Base-by-base conservation (phyloP, 2,888 invertebrate genomes). In the Agonopterix heracliana region DNA sequence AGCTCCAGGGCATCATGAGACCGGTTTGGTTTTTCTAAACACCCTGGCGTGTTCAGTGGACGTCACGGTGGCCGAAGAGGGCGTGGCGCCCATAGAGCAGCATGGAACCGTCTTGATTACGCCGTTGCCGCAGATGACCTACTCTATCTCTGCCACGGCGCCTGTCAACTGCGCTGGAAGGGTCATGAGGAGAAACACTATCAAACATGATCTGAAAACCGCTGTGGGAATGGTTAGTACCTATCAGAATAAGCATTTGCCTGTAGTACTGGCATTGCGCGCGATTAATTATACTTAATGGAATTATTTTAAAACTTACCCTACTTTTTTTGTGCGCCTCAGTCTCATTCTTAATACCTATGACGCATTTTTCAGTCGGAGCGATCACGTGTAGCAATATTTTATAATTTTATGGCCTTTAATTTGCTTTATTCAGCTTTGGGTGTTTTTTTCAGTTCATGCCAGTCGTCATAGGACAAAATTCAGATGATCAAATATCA, bases 1-100 rank as follows among this genome's bases (percentile, higher is more conserved):
- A 75, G 61, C 73, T 9, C 87, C 87, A 2, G 69, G 73, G 2
- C 74, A 72, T 35, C 71, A 78, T 44, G 74, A 83, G 50, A 81
- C 91, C 0, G 90, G 91, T 0, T 59, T 93, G 44, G 90, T 92
- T 51, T 69, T 93, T 26, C 76, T 93, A 59, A 94, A 94, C 68
- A 90, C 91, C 0, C 71, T 93, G 10, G 90, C 87, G 0, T 94
- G 94, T 61, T 71, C 86, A 1, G 68, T 93, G 9, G 84, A 82
- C 17, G 54, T 82, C 46, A 56, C 70, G 0, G 73, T 86, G 44
- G 58, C 55, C 1, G 82, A 78, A 0, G 75, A 78, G 50, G 82
- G 81, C 0, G 53, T 77, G 1, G 79, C 73, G 0, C 57, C 74
- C 0, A 74, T 86, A 11, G 85, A 81, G 40, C 57, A 61, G n/a